Conservation (phyloP, 1,140 invertebrate species). For the Myzus persicae region DNA sequence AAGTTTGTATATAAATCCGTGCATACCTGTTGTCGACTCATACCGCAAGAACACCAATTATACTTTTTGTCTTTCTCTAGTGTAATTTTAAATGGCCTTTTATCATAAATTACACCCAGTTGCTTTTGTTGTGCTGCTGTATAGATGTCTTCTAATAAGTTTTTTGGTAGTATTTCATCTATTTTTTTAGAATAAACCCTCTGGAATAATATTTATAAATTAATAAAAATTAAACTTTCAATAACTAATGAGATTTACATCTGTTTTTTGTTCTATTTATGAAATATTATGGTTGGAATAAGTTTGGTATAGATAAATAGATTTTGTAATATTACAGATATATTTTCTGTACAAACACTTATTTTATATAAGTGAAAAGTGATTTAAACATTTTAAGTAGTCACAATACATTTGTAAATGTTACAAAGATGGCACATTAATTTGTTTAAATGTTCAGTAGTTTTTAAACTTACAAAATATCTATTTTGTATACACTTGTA, state of each 20-base stretch:
- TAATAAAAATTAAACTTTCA: neutral
- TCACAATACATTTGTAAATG: neutral
- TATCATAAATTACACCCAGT: slow-evolving; percentile 83
- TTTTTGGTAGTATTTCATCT: slow-evolving; percentile 61
- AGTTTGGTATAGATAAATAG: neutral
- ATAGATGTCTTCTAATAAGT: slow-evolving; percentile 61
- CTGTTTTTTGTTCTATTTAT: neutral
- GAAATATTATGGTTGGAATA: neutral
- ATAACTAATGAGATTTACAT: neutral
- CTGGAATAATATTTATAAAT: slow-evolving; percentile 27
- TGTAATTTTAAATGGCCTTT: slow-evolving; percentile 84
- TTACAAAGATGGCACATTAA: neutral
- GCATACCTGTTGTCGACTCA: slow-evolving; percentile 80
- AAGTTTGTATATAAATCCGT: neutral
- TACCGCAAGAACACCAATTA: slow-evolving; percentile 92
- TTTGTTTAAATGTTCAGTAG: neutral
- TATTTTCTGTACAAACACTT: neutral
- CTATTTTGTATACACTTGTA: neutral
- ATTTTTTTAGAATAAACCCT: slow-evolving; percentile 54
- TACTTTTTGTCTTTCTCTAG: slow-evolving; percentile 85
- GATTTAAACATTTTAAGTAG: neutral
- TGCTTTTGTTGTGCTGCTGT: slow-evolving; percentile 67
- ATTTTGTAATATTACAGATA: neutral
- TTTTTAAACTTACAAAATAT: neutral
- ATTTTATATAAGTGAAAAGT: neutral